Conservation (phyloP, 1,140 invertebrate genomes). For the Caenorhabditis tropicalis region DNA sequence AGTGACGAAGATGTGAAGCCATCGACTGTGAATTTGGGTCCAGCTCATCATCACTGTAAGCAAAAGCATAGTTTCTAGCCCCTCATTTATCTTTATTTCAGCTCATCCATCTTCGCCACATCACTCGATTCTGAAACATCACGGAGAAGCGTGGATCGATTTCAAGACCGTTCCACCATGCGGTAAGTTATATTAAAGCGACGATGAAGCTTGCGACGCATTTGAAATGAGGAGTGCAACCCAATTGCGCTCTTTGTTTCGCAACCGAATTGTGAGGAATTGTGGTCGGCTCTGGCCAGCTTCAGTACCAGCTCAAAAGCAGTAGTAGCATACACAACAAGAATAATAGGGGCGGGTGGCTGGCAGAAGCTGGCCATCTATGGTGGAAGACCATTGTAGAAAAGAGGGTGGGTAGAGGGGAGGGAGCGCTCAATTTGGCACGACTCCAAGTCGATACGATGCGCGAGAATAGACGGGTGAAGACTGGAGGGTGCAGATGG, state of each 20-base stretch:
- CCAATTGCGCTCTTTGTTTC: slow-evolving; percentile 1
- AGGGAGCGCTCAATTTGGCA: slow-evolving; percentile 39
- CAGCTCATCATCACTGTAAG: slow-evolving; percentile 49
- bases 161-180: slow-evolving; percentile 54
- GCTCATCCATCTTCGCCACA: slow-evolving; percentile 40
- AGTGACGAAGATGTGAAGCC: slow-evolving; percentile 60
- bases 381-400: background rate
- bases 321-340: slow-evolving; percentile 35
- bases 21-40: slow-evolving; percentile 55
- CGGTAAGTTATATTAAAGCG: slow-evolving; percentile 43
- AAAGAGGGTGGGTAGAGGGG: background rate
- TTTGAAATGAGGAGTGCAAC: background rate
- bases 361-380: background rate
- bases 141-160: slow-evolving; percentile 56
- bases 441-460: slow-evolving; percentile 43
- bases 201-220: background rate
- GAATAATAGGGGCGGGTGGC: slow-evolving; percentile 39
- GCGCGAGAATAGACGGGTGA: slow-evolving; percentile 22
- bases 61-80: background rate
- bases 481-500: slow-evolving; percentile 31
- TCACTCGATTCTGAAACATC: slow-evolving; percentile 60
- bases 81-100: slow-evolving; percentile 10
- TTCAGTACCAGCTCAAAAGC: slow-evolving; percentile 7
- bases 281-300: background rate
- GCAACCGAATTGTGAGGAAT: background rate